Evolutionary conservation across 2,797 vertebrate species (phyloP), one percentile per base, ranked within the genome.

Genomic region (Scleropages formosus): DNA sequence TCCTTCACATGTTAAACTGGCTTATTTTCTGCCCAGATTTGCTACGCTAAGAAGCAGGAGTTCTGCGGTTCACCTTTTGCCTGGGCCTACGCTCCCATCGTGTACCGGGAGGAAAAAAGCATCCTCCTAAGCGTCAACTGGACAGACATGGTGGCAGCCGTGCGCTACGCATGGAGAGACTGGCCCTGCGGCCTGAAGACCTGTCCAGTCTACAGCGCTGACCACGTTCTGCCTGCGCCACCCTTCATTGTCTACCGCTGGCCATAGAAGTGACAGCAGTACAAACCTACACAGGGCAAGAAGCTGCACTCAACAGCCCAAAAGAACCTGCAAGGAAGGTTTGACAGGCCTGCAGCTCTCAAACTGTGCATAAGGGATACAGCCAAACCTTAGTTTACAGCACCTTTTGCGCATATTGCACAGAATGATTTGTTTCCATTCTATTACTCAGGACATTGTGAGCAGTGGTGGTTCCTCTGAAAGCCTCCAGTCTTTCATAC

Each of bases 91-190:
- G 93, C 85, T 49, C 82, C 88, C 0, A 80, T 95, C 64, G 3
- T 78, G 58, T 16, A 58, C 0, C 84, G 80, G 77, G 79, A 24
- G 27, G 27, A 26, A 0, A 78, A 16, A 60, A 82, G 2, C 0
- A 76, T 96, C 78, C 75, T 67, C 0, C 51, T 98, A 80, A 79
- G 51, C 0, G 26, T 85, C 71, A 8, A 22, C n/a, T 96, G 95
- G 69, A 0, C 74, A 0, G 10, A 65, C 0, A 7, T 68, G 24
- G 84, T 87, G 9, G 64, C 74, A 51, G 94, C 85, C 44, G 61
- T 98, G 61, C 93, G 95, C 31, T 98, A 97, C 0, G 95, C 95
- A 7, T 98, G 97, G 96, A 87, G 27, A 0, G 91, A 96, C 22
- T 96, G 94, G 95, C 95, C 96, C 7, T 98, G 96, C 65, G 81